A percentile compares a stretch with the other conserved stretches of the same genome.
Conservation (phyloP, 30 jellyfish, hydroid and myxozoan genomes). For the Chrysaora quinquecirrha region DNA sequence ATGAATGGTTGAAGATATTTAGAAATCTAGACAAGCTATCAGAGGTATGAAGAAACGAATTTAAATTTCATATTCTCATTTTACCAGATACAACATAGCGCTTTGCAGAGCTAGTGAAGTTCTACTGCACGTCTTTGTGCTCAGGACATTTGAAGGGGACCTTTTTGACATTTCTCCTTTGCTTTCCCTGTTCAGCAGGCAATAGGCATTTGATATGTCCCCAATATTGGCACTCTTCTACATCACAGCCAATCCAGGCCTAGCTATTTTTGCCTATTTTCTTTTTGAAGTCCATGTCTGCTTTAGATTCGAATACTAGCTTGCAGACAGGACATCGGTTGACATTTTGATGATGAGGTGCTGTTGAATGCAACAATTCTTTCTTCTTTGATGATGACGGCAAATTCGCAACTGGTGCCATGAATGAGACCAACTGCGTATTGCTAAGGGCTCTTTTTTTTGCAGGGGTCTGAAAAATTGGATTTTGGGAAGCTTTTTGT, state of each 20-base stretch:
- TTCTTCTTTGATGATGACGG: neutral
- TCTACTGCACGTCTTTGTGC: too few species aligned
- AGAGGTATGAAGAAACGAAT: too few species aligned
- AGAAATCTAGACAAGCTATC: slow-evolving; percentile 25
- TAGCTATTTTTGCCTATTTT: neutral
- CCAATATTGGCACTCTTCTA: neutral
- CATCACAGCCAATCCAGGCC: neutral
- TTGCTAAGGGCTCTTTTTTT: neutral
- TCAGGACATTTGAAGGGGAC: neutral
- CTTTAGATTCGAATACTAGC: neutral
- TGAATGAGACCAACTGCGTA: neutral
- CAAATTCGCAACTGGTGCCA: neutral
- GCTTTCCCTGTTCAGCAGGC: neutral
- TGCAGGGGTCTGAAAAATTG: neutral
- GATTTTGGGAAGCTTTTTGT: neutral
- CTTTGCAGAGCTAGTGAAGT: too few species aligned
- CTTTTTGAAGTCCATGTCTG: neutral
- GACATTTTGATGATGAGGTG: too few species aligned
- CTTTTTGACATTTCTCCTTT: neutral
- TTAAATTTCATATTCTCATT: too few species aligned
- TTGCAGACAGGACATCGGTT: neutral
- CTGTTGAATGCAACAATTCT: neutral
- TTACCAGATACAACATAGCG: too few species aligned
- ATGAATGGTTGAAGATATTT: slow-evolving; percentile 8
- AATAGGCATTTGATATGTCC: neutral